A percentile compares a stretch with the other conserved stretches of the same genome.
phyloP scores from a whole-genome alignment of 1,140 invertebrate genomes.

The Lasioglossum baleicum region DNA sequence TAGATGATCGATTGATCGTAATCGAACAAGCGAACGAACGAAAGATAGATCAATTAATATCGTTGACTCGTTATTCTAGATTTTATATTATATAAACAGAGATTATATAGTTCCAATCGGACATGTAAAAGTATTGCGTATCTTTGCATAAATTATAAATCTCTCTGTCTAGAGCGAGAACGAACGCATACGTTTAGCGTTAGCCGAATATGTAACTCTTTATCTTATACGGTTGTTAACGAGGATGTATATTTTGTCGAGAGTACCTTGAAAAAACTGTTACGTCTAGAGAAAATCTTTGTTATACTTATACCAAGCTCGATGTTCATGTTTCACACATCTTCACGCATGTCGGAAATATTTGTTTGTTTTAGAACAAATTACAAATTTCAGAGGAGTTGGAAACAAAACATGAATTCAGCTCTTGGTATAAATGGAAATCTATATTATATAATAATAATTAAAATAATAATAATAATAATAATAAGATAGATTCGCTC shows the following conservation, averaged over 20 bases:
- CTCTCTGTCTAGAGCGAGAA: slow-evolving; percentile 3
- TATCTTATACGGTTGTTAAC: slow-evolving; percentile 36
- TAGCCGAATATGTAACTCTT: slow-evolving; percentile 45
- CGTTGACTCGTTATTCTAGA: not conserved
- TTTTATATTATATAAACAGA: slow-evolving; percentile 6
- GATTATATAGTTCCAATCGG: slow-evolving; percentile 9
- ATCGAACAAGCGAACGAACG: not conserved
- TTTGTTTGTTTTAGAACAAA: slow-evolving; percentile 14
- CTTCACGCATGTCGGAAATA: slow-evolving; percentile 2
- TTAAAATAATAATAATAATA: no score
- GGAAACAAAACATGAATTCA: slow-evolving; percentile 24
- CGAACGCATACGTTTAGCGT: slow-evolving; percentile 29
- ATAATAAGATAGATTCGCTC: not conserved
- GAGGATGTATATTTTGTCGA: slow-evolving; percentile 53
- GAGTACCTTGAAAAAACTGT: slow-evolving; percentile 46
- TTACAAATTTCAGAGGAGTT: not conserved
- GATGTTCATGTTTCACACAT: slow-evolving; percentile 38
- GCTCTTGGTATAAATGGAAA: slow-evolving; percentile 18
- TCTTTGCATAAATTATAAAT: slow-evolving; percentile 36
- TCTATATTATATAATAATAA: no score
- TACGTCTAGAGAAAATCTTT: slow-evolving; percentile 38
- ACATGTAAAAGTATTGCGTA: slow-evolving; percentile 15
- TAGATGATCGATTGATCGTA: slow-evolving; percentile 8
- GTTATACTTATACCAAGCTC: slow-evolving; percentile 39
- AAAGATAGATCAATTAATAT: slow-evolving; percentile 2